Evolutionary conservation across 1,140 invertebrate species (phyloP).

Genomic region (Bathynomus jamesi): DNA sequence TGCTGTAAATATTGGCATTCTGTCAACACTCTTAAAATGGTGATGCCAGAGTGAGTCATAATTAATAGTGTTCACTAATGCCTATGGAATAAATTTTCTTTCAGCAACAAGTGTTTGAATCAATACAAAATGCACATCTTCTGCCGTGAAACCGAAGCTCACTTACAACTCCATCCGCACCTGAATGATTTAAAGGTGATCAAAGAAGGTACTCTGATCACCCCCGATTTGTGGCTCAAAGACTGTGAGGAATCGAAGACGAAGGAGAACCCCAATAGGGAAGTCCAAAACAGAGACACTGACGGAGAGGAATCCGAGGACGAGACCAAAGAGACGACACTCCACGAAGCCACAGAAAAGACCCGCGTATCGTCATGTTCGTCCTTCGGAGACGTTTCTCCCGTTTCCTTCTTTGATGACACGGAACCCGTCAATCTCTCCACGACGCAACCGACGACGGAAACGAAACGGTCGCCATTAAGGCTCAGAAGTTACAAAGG

Average conservation of each 20-base stretch:
- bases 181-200: conserved; percentile 25
- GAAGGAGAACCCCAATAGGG: background rate
- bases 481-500: background rate
- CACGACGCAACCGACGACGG: background rate
- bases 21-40: no score
- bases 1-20: no score
- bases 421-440: background rate
- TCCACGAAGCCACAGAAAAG: no score
- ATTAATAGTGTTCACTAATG: no score
- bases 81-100: no score
- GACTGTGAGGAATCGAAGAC: conserved; percentile 44
- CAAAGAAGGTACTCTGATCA: conserved; percentile 24
- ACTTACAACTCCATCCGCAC: conserved; percentile 62
- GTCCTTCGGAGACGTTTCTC: background rate
- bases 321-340: background rate
- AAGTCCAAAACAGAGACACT: background rate
- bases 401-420: background rate
- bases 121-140: conserved; percentile 95
- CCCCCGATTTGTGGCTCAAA: conserved; percentile 72
- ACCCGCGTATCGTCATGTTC: no score
- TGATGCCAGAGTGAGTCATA: no score
- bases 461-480: background rate
- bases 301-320: background rate
- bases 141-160: conserved; percentile 79
- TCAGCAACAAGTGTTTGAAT: conserved; percentile 82